Evolutionary conservation across 92 coral and sea anemone genomes (phyloP), one percentile per base, ranked within the genome.

Genomic region (Montipora capitata): DNA sequence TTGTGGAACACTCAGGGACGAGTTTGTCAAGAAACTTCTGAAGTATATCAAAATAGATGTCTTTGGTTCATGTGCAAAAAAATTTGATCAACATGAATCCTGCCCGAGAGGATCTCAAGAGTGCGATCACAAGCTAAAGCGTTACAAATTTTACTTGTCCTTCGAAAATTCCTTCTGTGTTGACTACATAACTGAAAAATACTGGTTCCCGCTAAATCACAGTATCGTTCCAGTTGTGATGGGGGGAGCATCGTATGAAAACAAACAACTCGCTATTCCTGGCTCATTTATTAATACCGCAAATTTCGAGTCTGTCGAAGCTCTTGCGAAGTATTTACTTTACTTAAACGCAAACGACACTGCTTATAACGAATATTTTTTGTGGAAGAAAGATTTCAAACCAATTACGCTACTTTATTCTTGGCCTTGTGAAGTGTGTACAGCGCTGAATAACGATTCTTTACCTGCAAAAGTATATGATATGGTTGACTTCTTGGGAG

Each of bases 281-380:
- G 95, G 95, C 52, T 92, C 95, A 40, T 92, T 73, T 75, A 92
- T 92, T 39, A 86, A 92, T 79, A 74, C 78, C 12, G 39, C 73
- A 12, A 87, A 92, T 52, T 92, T 83, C 59, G 83, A 90, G 11
- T 79, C 85, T 61, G 89, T 90, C 6, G 70, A 77, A 74, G 70
- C 82, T 2, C 88, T 92, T 4, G 95, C 89, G 7, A 72, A 84
- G 4, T 88, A 92, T 68, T 64, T 92, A 10, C 35, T 52, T 62
- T 92, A 92, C 42, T 78, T 92, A 2, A 90, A 92, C 58, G 14
- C 71, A 9, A 92, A 88, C 68, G 87, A 88, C 63, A 92, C 92
- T 7, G 95, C 95, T 4, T 92, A 92, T 51, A 83, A 78, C 59
- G 48, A 79, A 40, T 92, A 92, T 82, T 92, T 92, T 45, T 12